Evolutionary conservation across 2,797 vertebrate genomes (phyloP).

Genomic region (Tapera naevia): DNA sequence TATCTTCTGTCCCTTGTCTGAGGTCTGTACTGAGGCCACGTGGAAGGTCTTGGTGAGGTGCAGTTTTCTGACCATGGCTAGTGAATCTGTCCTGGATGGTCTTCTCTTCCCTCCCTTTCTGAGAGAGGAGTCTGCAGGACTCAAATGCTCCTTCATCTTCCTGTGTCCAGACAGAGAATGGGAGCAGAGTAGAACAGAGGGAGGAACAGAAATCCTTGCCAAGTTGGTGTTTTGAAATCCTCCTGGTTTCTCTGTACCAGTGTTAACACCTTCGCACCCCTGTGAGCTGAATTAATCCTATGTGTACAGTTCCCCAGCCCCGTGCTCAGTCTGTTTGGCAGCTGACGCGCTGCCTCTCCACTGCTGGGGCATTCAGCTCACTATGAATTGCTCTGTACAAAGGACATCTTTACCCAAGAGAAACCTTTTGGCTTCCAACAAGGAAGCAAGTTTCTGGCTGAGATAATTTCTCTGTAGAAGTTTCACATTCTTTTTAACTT

Average conservation of each 20-base stretch:
- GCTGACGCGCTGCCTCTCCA: not conserved
- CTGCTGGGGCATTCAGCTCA: not conserved
- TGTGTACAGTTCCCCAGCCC: not conserved
- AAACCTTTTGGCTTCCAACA: not conserved
- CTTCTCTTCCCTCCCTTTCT: not conserved
- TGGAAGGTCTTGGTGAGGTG: not conserved
- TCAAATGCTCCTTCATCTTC: not conserved
- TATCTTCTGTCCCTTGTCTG: not conserved
- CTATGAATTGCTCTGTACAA: not conserved
- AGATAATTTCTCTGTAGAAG: not conserved
- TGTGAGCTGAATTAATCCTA: not conserved
- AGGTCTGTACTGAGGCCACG: not conserved
- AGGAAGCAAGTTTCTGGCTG: not conserved
- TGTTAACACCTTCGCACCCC: not conserved
- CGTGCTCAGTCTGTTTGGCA: not conserved
- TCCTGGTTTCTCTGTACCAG: not conserved
- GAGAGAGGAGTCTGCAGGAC: not conserved
- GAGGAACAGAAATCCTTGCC: not conserved
- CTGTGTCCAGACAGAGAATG: too few species aligned
- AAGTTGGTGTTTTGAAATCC: not conserved
- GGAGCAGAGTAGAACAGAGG: not conserved
- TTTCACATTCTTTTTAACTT: not conserved
- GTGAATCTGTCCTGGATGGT: not conserved
- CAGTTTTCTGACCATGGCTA: not conserved
- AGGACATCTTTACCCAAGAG: not conserved